Evolutionary conservation across 2,888 invertebrate genomes (phyloP), one percentile per base, ranked within the genome.

Genomic region (Melikaiella ostensackeni): DNA sequence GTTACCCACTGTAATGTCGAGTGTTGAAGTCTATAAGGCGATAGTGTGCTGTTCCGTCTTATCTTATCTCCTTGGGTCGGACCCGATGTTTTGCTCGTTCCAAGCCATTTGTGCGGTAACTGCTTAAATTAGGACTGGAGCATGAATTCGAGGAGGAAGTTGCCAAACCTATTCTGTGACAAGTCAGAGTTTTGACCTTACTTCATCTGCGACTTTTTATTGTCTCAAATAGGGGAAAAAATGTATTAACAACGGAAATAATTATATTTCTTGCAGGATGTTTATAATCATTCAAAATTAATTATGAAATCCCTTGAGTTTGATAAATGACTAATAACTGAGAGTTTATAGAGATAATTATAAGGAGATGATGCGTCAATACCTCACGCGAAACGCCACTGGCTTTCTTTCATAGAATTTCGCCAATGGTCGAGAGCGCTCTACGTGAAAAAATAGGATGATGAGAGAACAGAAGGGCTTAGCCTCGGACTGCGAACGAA

Each of bases 51-150:
- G 80, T 78, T 66, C 59, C 62, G 75, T 78, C 81, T 81, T 77
- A 77, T 80, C 83, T 82, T 80, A 80, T 83, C 80, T 80, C 59
- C 70, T 70, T 70, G 76, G 79, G 74, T 75, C 76, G 80, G 81
- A 83, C 79, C 77, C 84, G 78, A 81, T 85, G 87, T 86, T 86
- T 86, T 87, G 86, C 85, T 83, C 85, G 82, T 86, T 83, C 76
- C 83, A 75, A 79, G 78, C 86, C 87, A 82, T 86, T 86, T 84
- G 84, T 77, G 78, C 77, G 80, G 74, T 81, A 82, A 81, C 80
- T 82, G 79, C 62, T 80, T 77, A 79, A 83, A 84, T 83, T 82
- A 83, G 80, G 79, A 83, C 74, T 59, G 73, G 75, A 63, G 77
- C 78, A 77, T 77, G 63, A 76, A 59, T 50, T 30, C 50, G 1